Evolutionary conservation across 2,888 invertebrate genomes (phyloP).

Genomic region (Dilophus febrilis): DNA sequence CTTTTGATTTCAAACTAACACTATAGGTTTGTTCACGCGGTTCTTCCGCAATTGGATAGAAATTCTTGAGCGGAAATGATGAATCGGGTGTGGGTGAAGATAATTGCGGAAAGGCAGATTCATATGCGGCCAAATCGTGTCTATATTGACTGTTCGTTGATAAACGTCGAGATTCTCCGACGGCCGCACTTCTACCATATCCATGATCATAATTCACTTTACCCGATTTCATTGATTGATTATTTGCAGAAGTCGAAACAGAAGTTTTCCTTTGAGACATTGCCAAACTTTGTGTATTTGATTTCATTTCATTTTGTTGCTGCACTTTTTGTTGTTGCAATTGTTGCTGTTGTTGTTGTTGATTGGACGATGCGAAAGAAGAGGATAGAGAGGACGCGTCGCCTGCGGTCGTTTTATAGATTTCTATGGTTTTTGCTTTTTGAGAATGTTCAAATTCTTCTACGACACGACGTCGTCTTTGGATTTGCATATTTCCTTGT

Average conservation of each 20-base stretch:
- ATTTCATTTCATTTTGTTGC: constrained; percentile 7
- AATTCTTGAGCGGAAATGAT: constrained; percentile 3
- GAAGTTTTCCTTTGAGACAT: constrained; percentile 20
- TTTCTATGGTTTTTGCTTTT: constrained; percentile 45
- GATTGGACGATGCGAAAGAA: constrained; percentile 1
- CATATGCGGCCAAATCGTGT: constrained; percentile 13
- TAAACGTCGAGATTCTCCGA: constrained; percentile 22
- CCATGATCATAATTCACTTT: too few relatives aligned
- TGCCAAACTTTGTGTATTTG: constrained; percentile 17
- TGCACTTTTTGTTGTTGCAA: background rate
- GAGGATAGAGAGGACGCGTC: background rate
- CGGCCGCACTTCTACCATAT: too few relatives aligned
- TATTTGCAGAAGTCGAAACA: too few relatives aligned
- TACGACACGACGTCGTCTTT: constrained; percentile 42
- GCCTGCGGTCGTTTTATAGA: constrained; percentile 32
- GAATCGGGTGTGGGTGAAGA: background rate
- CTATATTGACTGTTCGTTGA: constrained; percentile 27
- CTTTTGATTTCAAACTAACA: background rate
- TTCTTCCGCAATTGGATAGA: background rate
- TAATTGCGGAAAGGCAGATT: constrained; percentile 2
- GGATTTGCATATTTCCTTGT: constrained; percentile 40
- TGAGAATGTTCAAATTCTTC: constrained; percentile 51
- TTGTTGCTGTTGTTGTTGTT: too few relatives aligned
- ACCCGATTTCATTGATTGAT: too few relatives aligned
- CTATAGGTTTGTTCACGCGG: background rate